phyloP scores from a whole-genome alignment of 2,797 vertebrate genomes.

The Anniella stebbinsi region DNA sequence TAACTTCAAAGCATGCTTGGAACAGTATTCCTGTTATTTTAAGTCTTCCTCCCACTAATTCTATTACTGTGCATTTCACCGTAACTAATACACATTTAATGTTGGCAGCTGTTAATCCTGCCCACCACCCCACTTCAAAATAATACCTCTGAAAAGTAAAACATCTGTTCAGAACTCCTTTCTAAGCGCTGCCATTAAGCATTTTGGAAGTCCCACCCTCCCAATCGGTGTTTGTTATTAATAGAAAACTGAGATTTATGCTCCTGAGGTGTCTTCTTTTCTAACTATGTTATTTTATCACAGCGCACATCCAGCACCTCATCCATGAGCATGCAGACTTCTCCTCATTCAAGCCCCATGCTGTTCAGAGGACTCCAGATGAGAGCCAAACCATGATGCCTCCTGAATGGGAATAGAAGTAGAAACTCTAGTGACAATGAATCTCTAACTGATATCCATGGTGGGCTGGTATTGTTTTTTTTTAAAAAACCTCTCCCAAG shows the following conservation, averaged over 20 bases:
- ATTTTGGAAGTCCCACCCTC: background rate
- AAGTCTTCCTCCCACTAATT: background rate
- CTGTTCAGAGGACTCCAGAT: background rate
- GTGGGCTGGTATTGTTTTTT: background rate
- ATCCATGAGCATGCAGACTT: conserved; percentile 8
- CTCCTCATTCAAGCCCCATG: conserved; percentile 17
- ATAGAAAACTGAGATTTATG: conserved; percentile 35
- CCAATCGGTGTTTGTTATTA: background rate
- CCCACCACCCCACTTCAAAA: conserved; percentile 15
- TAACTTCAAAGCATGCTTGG: conserved; percentile 27
- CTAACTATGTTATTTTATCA: conserved; percentile 25
- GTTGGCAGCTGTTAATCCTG: background rate
- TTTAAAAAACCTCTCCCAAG: background rate
- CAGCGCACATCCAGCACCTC: conserved; percentile 9
- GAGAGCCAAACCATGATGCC: conserved; percentile 14
- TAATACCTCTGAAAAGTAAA: conserved; percentile 12
- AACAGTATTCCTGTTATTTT: conserved; percentile 26
- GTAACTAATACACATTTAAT: conserved; percentile 32
- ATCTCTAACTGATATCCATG: background rate
- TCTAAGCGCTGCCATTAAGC: conserved; percentile 39
- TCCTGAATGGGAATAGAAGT: background rate
- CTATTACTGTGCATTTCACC: conserved; percentile 41
- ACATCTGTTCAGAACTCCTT: conserved; percentile 10
- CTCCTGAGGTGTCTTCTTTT: conserved; percentile 19
- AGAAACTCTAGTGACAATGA: background rate